phyloP scores from a whole-genome alignment of 2,888 invertebrate genomes.

The Latheticus oryzae region DNA sequence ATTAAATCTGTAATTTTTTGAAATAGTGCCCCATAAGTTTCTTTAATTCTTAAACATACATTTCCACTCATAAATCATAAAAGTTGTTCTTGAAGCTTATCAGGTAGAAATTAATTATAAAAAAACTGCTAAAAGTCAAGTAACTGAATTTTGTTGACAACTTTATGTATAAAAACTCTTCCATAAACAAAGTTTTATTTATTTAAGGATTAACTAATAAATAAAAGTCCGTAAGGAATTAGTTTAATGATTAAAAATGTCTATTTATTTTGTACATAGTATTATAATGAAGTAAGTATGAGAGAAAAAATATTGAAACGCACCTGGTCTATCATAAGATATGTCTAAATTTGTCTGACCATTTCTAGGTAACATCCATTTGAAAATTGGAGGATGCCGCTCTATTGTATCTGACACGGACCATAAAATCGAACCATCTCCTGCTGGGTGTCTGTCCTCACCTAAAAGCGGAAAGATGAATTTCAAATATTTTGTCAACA shows the following conservation, averaged over 20 bases:
- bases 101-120: too few species aligned
- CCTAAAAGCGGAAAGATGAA: constrained; percentile 13
- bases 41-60: too few species aligned
- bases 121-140: too few species aligned
- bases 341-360: constrained; percentile 3
- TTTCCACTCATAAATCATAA: too few species aligned
- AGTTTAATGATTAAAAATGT: constrained; percentile 6
- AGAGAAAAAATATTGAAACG: background rate
- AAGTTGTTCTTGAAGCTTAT: too few species aligned
- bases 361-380: constrained; percentile 36
- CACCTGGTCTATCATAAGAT: constrained; percentile 23
- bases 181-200: constrained; percentile 4
- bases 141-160: too few species aligned
- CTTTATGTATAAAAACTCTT: too few species aligned
- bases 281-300: constrained; percentile 13
- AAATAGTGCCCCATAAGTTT: too few species aligned
- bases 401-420: constrained; percentile 30
- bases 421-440: constrained; percentile 30
- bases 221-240: background rate
- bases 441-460: constrained; percentile 28
- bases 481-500: constrained; percentile 30
- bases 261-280: constrained; percentile 11
- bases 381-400: constrained; percentile 37
- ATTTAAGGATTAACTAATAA: constrained; percentile 16
- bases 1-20: too few species aligned